Percentiles rank a stretch among this genome's conserved stretches.
These are phyloP conservation scores for Endomychus coccineus DNA, from an alignment of 2,888 invertebrate genomes.

Conservation along the genomic window DNA sequence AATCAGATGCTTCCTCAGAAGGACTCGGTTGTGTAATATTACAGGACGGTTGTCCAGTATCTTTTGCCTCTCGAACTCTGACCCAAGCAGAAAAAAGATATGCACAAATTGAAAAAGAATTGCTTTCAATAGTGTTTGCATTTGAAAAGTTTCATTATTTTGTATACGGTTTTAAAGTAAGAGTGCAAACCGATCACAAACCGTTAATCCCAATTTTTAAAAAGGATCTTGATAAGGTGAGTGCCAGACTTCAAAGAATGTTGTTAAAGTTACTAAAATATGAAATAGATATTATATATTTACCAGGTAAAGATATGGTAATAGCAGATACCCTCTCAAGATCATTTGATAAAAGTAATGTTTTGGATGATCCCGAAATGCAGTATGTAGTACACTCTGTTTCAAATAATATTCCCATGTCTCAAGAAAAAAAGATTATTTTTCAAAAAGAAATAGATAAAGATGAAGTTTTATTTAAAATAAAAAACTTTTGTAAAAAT, in stretches of 20 bases:
- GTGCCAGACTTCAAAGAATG: conserved; percentile 28
- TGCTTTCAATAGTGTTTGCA: conserved; percentile 6
- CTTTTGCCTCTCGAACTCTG: conserved; percentile 6
- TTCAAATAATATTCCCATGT: conserved; percentile 2
- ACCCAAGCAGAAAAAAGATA: conserved; percentile 9
- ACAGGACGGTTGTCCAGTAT: conserved; percentile 10
- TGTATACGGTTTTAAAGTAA: conserved; percentile 6
- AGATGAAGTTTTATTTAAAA: conserved; percentile 8
- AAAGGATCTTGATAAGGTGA: conserved; percentile 8
- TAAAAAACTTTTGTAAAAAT: conserved; percentile 10
- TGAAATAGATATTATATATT: conserved; percentile 18
- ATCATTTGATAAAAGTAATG: too few relatives aligned
- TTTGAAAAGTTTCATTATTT: conserved; percentile 9
- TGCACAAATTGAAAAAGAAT: conserved; percentile 5
- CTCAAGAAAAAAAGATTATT: conserved; percentile 4
- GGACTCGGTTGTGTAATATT: conserved; percentile 9
- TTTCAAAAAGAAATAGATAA: conserved; percentile 6
- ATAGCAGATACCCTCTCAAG: conserved; percentile 13
- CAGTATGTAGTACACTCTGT: conserved; percentile 4
- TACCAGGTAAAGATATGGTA: conserved; percentile 4
- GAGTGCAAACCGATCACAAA: conserved; percentile 11
- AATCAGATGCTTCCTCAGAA: conserved; percentile 6
- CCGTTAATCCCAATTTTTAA: conserved; percentile 10
- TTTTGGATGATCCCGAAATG: not conserved
- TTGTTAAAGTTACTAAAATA: conserved; percentile 30